Percentiles rank a stretch among this genome's conserved stretches.
phyloP scores from a whole-genome alignment of 2,797 vertebrate species.

The Girardinus metallicus region DNA sequence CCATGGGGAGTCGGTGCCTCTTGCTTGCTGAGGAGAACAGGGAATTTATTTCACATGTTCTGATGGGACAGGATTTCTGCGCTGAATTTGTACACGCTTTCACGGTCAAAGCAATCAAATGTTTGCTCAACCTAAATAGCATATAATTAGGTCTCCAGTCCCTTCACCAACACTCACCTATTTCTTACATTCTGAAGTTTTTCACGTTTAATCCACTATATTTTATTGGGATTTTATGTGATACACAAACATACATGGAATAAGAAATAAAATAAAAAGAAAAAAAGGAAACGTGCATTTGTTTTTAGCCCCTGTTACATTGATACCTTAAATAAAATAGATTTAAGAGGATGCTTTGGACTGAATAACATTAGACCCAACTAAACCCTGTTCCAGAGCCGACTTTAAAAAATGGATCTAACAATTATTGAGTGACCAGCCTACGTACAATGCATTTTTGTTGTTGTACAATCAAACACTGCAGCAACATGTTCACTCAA shows the following conservation, averaged over 20 bases:
- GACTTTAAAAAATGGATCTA: not conserved
- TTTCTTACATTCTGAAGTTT: not conserved
- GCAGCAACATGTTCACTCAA: not conserved
- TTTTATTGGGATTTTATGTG: not conserved
- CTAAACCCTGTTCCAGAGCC: not conserved
- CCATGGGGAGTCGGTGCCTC: not conserved
- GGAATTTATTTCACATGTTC: not conserved
- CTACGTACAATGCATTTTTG: not conserved
- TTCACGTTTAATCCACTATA: not conserved
- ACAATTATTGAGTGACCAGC: not conserved
- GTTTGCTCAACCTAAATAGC: not conserved
- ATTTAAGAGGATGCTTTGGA: not conserved
- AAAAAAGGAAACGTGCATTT: not conserved
- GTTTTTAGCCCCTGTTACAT: not conserved
- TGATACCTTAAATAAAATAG: not conserved
- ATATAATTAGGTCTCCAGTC: not conserved
- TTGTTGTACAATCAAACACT: not conserved
- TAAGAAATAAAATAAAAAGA: too few species aligned
- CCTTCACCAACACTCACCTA: not conserved
- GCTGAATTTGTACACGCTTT: not conserved
- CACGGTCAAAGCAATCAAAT: not conserved
- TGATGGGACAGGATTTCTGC: not conserved
- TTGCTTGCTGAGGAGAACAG: not conserved
- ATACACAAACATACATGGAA: not conserved
- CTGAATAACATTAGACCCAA: not conserved